These are phyloP conservation scores for Drosophila mercatorum DNA, from an alignment of 2,888 invertebrate species.

Conservation along the genomic window DNA sequence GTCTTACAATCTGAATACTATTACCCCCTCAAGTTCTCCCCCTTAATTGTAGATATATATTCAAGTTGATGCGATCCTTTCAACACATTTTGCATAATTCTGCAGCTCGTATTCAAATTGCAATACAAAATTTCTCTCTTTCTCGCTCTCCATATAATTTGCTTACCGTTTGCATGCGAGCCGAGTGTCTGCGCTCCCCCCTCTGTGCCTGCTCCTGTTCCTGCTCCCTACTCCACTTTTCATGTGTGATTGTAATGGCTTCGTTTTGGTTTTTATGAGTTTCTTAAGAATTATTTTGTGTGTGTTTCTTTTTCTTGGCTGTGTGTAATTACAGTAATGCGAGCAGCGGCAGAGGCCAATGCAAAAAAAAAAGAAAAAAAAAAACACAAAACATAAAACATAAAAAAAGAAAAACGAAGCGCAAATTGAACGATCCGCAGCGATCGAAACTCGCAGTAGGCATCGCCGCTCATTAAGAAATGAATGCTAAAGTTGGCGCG, in stretches of 20 bases:
- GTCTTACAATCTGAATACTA: neutral
- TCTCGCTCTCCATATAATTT: constrained; percentile 53
- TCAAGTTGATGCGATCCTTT: constrained; percentile 5
- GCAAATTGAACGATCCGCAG: constrained; percentile 56
- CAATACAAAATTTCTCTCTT: constrained; percentile 41
- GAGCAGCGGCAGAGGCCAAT: constrained; percentile 45
- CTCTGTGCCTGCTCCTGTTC: neutral
- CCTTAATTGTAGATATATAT: neutral
- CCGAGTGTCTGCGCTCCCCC: constrained; percentile 1
- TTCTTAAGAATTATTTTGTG: constrained; percentile 69
- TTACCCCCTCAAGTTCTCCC: neutral
- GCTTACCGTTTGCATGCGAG: constrained; percentile 41
- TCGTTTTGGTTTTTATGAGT: constrained; percentile 75
- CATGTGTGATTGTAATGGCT: constrained; percentile 74
- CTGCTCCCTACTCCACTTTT: neutral
- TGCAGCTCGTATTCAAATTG: constrained; percentile 66
- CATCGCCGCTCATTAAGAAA: constrained; percentile 64
- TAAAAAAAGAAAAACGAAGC: constrained; percentile 46
- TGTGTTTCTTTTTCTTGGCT: constrained; percentile 47
- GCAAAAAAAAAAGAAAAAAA: constrained; percentile 20
- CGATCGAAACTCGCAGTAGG: constrained; percentile 50
- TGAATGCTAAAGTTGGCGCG: constrained; percentile 35
- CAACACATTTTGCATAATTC: constrained; percentile 17
- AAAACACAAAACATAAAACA: no score
- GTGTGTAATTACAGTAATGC: constrained; percentile 82